These are phyloP conservation scores for Zootermopsis nevadensis DNA, from an alignment of 2,888 invertebrate genomes.

Conservation along the genomic window DNA sequence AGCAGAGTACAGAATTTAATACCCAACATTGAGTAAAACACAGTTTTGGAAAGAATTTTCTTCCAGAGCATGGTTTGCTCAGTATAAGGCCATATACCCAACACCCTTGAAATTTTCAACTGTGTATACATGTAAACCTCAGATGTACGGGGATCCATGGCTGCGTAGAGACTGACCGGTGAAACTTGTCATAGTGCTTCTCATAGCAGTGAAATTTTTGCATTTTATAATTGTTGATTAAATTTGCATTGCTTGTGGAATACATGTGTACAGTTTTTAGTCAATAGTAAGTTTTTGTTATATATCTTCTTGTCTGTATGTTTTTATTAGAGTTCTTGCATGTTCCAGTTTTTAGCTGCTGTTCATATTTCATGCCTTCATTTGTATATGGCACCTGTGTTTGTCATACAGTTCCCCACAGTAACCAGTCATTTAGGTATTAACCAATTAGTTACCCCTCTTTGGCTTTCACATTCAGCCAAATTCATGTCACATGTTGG, in stretches of 20 bases:
- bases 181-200: no score
- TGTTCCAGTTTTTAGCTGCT: no score
- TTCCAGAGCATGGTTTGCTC: not conserved
- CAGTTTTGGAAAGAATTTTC: not conserved
- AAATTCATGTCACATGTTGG: no score
- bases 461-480: not conserved
- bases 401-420: not conserved
- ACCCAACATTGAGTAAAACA: conserved; percentile 2
- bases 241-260: no score
- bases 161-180: not conserved
- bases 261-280: no score
- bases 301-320: no score
- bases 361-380: no score
- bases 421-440: not conserved
- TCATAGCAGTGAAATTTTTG: no score
- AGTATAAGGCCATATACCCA: not conserved
- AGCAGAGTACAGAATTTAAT: not conserved
- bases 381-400: not conserved
- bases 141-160: not conserved
- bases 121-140: not conserved
- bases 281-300: no score
- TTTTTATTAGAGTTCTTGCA: no score
- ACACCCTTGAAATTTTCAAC: not conserved
- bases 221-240: no score
- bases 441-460: conserved; percentile 1